A percentile compares a stretch with the other conserved stretches of the same genome.
phyloP scores from a whole-genome alignment of 2,113 vertebrate genomes.

The Melanocharis versteri region DNA sequence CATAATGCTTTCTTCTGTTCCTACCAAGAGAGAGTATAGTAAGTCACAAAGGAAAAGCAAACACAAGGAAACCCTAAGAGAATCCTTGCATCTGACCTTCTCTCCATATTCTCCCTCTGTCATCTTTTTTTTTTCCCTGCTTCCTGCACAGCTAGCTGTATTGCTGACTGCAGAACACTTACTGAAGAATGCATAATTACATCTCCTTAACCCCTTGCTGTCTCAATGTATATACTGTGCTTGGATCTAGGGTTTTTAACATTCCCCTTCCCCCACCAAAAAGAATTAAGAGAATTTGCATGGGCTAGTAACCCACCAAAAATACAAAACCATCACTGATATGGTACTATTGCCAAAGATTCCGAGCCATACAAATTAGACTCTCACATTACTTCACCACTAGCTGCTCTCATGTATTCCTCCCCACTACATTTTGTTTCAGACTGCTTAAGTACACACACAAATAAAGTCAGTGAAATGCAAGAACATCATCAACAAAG shows the following conservation, averaged over 20 bases:
- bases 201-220: constrained; percentile 33
- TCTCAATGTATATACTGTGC: neutral
- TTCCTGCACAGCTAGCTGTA: constrained; percentile 11
- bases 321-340: neutral
- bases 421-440: neutral
- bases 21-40: neutral
- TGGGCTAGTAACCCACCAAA: neutral
- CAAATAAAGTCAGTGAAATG: neutral
- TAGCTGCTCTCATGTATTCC: neutral
- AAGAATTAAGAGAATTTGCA: neutral
- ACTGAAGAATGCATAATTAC: constrained; percentile 23
- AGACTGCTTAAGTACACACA: neutral
- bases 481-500: neutral
- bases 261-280: neutral
- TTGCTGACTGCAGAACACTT: constrained; percentile 44
- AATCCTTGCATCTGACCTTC: constrained; percentile 45
- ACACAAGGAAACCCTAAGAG: constrained; percentile 11
- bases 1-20: neutral
- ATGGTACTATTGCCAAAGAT: neutral
- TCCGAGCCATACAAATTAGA: neutral
- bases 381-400: neutral
- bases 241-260: neutral
- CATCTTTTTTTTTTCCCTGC: neutral
- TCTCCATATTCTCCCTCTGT: neutral
- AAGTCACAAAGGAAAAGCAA: constrained; percentile 22